Percentiles rank a stretch among this genome's conserved stretches.
phyloP scores from a whole-genome alignment of 2,797 vertebrate species.

The Alcedo atthis region DNA sequence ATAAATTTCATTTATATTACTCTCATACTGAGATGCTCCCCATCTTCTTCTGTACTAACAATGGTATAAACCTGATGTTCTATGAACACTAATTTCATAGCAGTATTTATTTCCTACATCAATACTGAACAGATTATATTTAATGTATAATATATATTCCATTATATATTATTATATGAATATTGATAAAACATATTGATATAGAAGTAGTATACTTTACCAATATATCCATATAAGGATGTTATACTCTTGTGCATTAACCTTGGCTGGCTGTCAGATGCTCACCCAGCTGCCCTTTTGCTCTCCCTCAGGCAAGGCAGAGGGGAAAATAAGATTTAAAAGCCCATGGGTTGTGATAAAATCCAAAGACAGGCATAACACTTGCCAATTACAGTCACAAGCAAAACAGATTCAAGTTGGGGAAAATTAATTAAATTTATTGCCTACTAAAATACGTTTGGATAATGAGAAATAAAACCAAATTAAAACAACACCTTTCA shows the following conservation, averaged over 20 bases:
- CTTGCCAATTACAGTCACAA: neutral
- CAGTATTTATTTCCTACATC: neutral
- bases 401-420: neutral
- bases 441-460: neutral
- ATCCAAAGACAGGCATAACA: neutral
- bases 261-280: neutral
- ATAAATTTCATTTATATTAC: neutral
- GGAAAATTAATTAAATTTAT: neutral
- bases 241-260: neutral
- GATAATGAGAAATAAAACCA: neutral
- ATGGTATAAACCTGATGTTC: neutral
- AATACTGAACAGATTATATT: neutral
- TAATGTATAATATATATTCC: no score
- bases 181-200: neutral
- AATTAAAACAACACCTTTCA: neutral
- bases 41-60: neutral
- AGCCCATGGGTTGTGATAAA: neutral
- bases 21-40: rapidly evolving
- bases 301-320: neutral
- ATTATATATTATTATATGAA: no score
- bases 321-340: neutral
- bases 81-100: neutral
- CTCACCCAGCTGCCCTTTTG: neutral
- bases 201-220: neutral
- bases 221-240: neutral